Conservation (phyloP, 2,888 invertebrate species). For the Omphaloscelis lunosa region DNA sequence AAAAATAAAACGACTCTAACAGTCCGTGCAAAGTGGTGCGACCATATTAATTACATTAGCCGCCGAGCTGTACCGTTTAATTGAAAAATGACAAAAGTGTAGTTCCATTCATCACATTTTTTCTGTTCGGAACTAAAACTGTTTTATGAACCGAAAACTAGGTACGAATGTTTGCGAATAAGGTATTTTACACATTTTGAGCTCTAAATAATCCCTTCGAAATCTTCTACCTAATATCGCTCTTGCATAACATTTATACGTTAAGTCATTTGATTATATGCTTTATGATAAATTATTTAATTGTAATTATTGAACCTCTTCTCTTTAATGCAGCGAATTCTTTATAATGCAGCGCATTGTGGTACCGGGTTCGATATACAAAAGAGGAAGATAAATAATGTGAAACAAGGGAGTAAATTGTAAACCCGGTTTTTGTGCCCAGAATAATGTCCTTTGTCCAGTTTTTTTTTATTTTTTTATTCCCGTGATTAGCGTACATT, state of each 20-base stretch:
- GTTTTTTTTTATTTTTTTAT: not conserved
- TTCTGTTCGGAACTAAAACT: constrained; percentile 17
- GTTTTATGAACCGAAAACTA: constrained; percentile 25
- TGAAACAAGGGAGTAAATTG: not conserved
- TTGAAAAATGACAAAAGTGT: constrained; percentile 62
- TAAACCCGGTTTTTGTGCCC: not conserved
- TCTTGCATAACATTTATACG: not conserved
- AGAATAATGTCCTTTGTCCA: not conserved
- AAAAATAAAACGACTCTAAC: constrained; percentile 62
- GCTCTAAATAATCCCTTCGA: not conserved
- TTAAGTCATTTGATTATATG: not conserved
- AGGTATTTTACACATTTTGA: not conserved
- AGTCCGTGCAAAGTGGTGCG: constrained; percentile 60
- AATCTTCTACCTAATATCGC: not conserved
- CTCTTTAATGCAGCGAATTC: too few relatives aligned
- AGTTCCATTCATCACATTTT: constrained; percentile 35
- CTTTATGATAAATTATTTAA: not conserved
- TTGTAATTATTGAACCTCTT: not conserved
- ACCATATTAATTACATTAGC: constrained; percentile 66
- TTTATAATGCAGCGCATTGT: too few relatives aligned
- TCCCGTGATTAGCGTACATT: not conserved
- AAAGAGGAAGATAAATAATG: not conserved
- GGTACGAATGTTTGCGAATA: not conserved
- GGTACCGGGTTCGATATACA: not conserved
- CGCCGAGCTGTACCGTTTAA: constrained; percentile 52